phyloP scores from a whole-genome alignment of 2,113 vertebrate genomes.

The Anhinga rufa region DNA sequence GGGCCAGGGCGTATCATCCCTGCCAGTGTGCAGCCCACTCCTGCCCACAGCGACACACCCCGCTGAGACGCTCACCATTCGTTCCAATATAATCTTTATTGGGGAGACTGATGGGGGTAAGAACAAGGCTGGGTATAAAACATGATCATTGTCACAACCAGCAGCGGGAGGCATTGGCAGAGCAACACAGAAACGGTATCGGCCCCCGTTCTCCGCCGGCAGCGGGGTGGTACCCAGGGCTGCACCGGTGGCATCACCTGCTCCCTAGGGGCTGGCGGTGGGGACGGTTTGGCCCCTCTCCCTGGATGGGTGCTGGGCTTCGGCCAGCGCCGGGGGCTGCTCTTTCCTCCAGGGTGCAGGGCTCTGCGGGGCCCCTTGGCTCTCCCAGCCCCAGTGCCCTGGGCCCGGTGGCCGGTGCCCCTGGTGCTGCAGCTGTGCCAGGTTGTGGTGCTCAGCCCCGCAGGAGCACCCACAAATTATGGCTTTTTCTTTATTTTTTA shows the following conservation, averaged over 20 bases:
- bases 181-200: neutral
- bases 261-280: accelerated
- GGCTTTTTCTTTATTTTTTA: conserved; percentile 24
- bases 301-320: neutral
- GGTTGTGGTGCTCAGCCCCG: neutral
- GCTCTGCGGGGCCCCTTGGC: neutral
- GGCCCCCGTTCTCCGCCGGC: neutral
- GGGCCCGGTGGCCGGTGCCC: neutral
- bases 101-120: conserved; percentile 25
- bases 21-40: accelerated
- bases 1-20: neutral
- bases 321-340: neutral
- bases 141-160: conserved; percentile 45
- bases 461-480: conserved; percentile 13
- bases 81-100: conserved; percentile 68
- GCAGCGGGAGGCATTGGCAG: conserved; percentile 51
- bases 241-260: neutral
- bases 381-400: neutral
- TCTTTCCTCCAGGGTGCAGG: neutral
- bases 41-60: accelerated
- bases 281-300: neutral
- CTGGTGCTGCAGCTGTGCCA: accelerated
- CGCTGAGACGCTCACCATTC: accelerated
- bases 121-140: conserved; percentile 66
- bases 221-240: neutral